Evolutionary conservation across 2,113 vertebrate genomes (phyloP), one percentile per base, ranked within the genome.

Genomic region (Acrocephalus arundinaceus): DNA sequence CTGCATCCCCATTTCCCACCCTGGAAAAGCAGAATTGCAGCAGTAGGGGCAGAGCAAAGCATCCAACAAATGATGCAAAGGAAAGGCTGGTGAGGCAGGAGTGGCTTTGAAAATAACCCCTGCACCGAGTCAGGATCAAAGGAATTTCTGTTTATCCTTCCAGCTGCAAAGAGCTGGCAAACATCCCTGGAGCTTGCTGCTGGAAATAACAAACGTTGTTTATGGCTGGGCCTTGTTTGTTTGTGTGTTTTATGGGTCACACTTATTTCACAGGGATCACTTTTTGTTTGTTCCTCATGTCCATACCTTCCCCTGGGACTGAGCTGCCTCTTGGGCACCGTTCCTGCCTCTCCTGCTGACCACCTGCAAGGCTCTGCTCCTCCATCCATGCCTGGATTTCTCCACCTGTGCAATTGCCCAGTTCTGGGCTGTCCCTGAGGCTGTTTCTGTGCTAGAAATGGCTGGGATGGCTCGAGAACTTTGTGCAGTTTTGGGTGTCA

Each of bases 191-290:
- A 74, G 77, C 33, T 76, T 76, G 85, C 63, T 84, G 93, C 91
- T 80, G 78, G 55, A 80, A 94, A 77, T 48, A 76, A 85, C 45
- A 88, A 88, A 66, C 45, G 87, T 74, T 90, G 78, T 48, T 76
- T 67, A 51, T 62, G 91, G 67, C 74, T 15, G 49, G 45, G n/a
- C 41, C 49, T 10, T 52, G 78, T 90, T 10, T 52, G 78, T 90
- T 84, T 93, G 71, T 94, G 87, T 91, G 59, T 94, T 93, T 93
- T 93, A 51, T 31, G 37, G 89, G 87, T 79, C 87, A 55, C 66
- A 5, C 70, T 95, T 15, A 49, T 87, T 90, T 83, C 89, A 85
- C 58, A 35, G 66, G 66, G 89, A 87, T 96, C 49, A 2, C 9
- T 65, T 91, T 79, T 49, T 41, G 84, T 87, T 95, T 82, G 24